Conservation (phyloP, 2,797 vertebrate species). For the Labeo calbasu region DNA sequence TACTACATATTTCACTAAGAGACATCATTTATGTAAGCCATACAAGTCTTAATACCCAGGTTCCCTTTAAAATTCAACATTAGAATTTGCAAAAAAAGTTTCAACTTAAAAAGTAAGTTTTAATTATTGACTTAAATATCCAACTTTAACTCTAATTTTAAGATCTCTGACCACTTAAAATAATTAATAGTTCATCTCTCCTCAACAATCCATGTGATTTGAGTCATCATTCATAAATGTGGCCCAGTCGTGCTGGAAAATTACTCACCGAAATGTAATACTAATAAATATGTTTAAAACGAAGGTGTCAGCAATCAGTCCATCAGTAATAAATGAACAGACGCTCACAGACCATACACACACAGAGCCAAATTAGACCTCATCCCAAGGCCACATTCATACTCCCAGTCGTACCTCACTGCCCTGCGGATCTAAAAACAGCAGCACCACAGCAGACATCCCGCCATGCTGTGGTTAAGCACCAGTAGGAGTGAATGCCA, state of each 20-base stretch:
- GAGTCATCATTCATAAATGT: not conserved
- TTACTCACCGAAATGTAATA: not conserved
- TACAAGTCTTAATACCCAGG: too few species aligned
- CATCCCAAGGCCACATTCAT: conserved; percentile 54
- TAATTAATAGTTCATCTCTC: not conserved
- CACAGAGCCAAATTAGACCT: conserved; percentile 31
- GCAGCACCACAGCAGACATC: conserved; percentile 57
- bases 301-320: not conserved
- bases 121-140: too few species aligned
- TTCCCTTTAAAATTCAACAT: too few species aligned
- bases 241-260: not conserved
- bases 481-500: conserved; percentile 51
- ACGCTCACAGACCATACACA: conserved; percentile 25
- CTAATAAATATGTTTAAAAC: not conserved
- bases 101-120: too few species aligned
- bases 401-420: conserved; percentile 51
- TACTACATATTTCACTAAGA: too few species aligned
- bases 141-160: too few species aligned
- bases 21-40: too few species aligned
- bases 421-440: conserved; percentile 70
- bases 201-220: not conserved
- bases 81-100: too few species aligned
- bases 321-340: conserved; percentile 14
- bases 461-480: conserved; percentile 40
- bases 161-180: not conserved